Percentiles rank a stretch among this genome's conserved stretches.
Evolutionary conservation across 2,797 vertebrate species (phyloP).

Genomic region (Florisuga fusca): DNA sequence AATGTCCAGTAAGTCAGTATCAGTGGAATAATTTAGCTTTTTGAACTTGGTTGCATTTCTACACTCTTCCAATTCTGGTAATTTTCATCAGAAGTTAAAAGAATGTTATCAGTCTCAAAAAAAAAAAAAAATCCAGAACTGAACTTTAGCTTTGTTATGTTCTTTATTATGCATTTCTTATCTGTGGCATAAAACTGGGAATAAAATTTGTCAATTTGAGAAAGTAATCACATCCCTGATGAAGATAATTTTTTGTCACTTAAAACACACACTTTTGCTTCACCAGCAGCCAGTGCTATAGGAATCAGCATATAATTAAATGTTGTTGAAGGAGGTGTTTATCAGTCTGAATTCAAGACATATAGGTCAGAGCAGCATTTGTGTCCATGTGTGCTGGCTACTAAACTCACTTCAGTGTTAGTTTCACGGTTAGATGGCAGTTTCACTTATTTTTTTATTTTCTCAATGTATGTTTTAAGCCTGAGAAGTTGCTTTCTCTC

Average conservation of each 20-base stretch:
- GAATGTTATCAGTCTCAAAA: neutral
- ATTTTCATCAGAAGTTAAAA: slow-evolving; percentile 15
- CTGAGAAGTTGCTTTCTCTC: neutral
- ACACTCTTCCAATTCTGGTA: neutral
- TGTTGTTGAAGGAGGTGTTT: neutral
- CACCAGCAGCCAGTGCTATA: neutral
- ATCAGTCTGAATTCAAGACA: neutral
- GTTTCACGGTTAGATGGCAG: slow-evolving; percentile 2
- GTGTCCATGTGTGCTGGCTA: neutral
- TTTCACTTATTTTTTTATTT: neutral
- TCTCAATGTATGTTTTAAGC: neutral
- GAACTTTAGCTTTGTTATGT: slow-evolving; percentile 29
- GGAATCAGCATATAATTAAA: slow-evolving; percentile 12
- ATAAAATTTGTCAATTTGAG: slow-evolving; percentile 23
- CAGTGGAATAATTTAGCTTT: neutral
- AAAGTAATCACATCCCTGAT: slow-evolving; percentile 13
- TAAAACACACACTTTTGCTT: slow-evolving; percentile 11
- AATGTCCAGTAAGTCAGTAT: neutral
- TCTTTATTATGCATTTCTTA: slow-evolving; percentile 16
- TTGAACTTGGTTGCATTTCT: slow-evolving; percentile 27
- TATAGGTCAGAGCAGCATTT: neutral
- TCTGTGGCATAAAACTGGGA: neutral
- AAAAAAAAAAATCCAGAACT: neutral
- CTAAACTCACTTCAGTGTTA: neutral
- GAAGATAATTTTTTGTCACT: slow-evolving; percentile 30